Evolutionary conservation across 2,113 vertebrate species (phyloP), one percentile per base, ranked within the genome.

Genomic region (Stigmatopora nigra): DNA sequence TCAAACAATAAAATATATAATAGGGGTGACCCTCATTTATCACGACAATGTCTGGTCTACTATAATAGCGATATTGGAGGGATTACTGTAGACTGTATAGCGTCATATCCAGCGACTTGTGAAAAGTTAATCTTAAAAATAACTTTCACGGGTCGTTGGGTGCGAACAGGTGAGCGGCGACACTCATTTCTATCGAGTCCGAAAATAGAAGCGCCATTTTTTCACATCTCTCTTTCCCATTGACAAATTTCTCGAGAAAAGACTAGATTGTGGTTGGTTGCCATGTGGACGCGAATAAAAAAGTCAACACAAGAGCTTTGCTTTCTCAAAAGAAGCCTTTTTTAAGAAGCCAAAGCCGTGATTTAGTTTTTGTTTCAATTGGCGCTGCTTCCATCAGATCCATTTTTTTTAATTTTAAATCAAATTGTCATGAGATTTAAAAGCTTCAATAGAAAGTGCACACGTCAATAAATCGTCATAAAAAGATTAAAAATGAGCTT

Each of bases 121-220:
- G 7, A 41, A 17, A 53, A 15, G 45, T 14, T 48, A 63, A 67
- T 63, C 57, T n/a, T 51, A 51, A 52, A n/a, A 38, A 71, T 35
- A 49, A 56, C 45, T 38, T 16, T 56, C 73, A 20, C n/a, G 56
- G 22, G 52, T 63, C 67, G 38, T 67, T 47, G 17, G 56, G 22
- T 14, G 49, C 63, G 51, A 25, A 38, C 25, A 20, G 12, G 14
- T 47, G 51, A 69, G 55, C 20, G 63, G 7, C 17, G 15, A n/a
- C 57, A 58, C 17, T 38, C 17, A 31, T 64, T 56, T 60, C 67
- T 20, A 47, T 55, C 31, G 17, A 71, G 46, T 48, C 41, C 22
- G 61, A 13, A 20, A 62, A 47, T 47, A 63, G 61, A 25, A 1
- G 15, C 1, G 22, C 11, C 20, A n/a, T 66, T 14, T 31, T 44